These are phyloP conservation scores for Callipepla squamata DNA, from an alignment of 2,113 vertebrate species.

Conservation along the genomic window DNA sequence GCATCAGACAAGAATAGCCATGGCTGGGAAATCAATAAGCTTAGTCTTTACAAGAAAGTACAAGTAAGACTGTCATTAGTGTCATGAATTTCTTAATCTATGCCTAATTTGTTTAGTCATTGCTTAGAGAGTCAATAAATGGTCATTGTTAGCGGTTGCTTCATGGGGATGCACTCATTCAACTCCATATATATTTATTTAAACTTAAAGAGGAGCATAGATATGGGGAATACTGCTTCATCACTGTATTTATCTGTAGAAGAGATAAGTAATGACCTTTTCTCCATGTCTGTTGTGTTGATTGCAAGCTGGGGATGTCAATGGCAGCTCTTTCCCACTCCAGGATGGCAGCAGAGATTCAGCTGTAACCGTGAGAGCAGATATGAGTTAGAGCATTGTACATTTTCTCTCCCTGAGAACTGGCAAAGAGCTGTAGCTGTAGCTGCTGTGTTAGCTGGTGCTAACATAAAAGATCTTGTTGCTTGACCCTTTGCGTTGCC, in stretches of 20 bases:
- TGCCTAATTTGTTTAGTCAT: background rate
- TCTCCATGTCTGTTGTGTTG: rapidly evolving
- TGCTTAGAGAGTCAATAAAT: background rate
- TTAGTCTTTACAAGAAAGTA: background rate
- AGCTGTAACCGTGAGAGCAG: background rate
- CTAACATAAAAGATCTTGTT: background rate
- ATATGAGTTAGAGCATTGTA: background rate
- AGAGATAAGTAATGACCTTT: background rate
- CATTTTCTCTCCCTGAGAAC: background rate
- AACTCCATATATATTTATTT: background rate
- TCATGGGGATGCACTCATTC: background rate
- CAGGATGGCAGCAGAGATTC: background rate
- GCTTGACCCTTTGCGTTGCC: background rate
- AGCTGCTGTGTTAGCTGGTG: background rate
- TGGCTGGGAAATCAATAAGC: background rate
- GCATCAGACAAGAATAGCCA: background rate
- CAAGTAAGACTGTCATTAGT: background rate
- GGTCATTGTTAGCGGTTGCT: background rate
- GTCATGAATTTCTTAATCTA: background rate
- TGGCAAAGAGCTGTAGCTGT: background rate
- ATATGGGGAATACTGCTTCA: background rate
- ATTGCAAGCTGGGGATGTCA: rapidly evolving
- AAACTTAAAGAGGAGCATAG: background rate
- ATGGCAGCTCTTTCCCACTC: background rate
- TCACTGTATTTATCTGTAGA: background rate